phyloP scores from a whole-genome alignment of 2,888 invertebrate genomes.

The Craniophora ligustri region DNA sequence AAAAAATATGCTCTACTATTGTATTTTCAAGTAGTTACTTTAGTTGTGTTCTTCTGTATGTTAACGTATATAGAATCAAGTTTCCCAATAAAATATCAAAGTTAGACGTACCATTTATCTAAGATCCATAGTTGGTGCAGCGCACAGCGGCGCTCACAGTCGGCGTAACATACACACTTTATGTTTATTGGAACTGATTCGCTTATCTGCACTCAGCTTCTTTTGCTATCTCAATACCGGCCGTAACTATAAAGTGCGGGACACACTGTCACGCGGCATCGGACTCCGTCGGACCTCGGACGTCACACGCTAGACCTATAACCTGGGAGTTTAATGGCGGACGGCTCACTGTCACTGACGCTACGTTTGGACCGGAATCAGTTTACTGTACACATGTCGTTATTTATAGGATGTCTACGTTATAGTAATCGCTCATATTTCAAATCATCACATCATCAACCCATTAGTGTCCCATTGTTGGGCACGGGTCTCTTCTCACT shows the following conservation, averaged over 20 bases:
- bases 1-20: too few relatives aligned
- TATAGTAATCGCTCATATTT: too few relatives aligned
- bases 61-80: not conserved
- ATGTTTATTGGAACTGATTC: slow-evolving; percentile 54
- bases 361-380: too few relatives aligned
- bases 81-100: slow-evolving; percentile 6
- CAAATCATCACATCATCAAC: too few relatives aligned
- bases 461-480: too few relatives aligned
- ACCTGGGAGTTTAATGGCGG: slow-evolving; percentile 20
- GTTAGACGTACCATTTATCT: slow-evolving; percentile 20
- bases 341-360: slow-evolving; percentile 1
- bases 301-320: slow-evolving; percentile 8
- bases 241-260: slow-evolving; percentile 46
- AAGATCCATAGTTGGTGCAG: slow-evolving; percentile 7
- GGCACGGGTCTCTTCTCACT: too few relatives aligned
- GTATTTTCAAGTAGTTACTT: too few relatives aligned
- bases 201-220: slow-evolving; percentile 56
- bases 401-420: too few relatives aligned
- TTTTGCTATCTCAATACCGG: slow-evolving; percentile 55
- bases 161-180: slow-evolving; percentile 50
- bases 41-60: not conserved
- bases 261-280: slow-evolving; percentile 32
- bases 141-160: not conserved
- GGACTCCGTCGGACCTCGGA: too few relatives aligned
- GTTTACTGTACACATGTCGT: not conserved